Conservation (phyloP, 2,113 vertebrate species). For the Misgurnus anguillicaudatus region DNA sequence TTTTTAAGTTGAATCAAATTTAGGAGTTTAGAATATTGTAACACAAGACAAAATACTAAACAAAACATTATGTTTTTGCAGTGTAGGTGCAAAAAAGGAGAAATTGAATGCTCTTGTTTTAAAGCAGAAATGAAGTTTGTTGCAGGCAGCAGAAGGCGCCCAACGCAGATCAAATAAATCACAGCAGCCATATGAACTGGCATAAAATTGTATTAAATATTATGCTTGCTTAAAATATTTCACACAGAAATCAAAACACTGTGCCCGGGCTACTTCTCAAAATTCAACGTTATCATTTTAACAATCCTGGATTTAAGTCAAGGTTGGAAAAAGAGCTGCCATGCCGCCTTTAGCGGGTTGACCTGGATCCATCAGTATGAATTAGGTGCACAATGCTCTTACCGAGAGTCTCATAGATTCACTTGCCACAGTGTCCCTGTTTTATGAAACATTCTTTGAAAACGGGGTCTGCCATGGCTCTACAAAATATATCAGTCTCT, state of each 20-base stretch:
- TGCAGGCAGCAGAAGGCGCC: neutral
- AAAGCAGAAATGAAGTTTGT: slow-evolving; percentile 8
- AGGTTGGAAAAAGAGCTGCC: slow-evolving; percentile 69
- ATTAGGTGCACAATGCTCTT: slow-evolving; percentile 73
- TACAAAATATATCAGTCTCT: slow-evolving; percentile 76
- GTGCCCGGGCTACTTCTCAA: neutral
- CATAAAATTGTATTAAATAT: neutral
- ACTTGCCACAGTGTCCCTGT: slow-evolving; percentile 69
- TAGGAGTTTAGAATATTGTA: too few relatives aligned
- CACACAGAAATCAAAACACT: neutral
- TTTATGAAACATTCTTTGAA: slow-evolving; percentile 72
- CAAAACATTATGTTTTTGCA: too few relatives aligned
- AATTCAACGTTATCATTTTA: neutral
- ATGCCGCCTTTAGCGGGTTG: slow-evolving; percentile 63
- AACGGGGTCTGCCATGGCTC: slow-evolving; percentile 70
- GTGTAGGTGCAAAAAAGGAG: too few relatives aligned
- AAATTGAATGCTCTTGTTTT: too few relatives aligned
- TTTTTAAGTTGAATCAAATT: too few relatives aligned
- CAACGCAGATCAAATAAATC: slow-evolving; percentile 7
- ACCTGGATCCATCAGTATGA: slow-evolving; percentile 77
- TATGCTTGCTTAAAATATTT: neutral
- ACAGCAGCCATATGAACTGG: neutral
- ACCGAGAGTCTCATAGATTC: slow-evolving; percentile 70
- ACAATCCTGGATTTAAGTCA: slow-evolving; percentile 30
- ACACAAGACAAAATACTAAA: too few relatives aligned